Conservation (phyloP, 1,140 invertebrate species). For the Ostrea edulis region DNA sequence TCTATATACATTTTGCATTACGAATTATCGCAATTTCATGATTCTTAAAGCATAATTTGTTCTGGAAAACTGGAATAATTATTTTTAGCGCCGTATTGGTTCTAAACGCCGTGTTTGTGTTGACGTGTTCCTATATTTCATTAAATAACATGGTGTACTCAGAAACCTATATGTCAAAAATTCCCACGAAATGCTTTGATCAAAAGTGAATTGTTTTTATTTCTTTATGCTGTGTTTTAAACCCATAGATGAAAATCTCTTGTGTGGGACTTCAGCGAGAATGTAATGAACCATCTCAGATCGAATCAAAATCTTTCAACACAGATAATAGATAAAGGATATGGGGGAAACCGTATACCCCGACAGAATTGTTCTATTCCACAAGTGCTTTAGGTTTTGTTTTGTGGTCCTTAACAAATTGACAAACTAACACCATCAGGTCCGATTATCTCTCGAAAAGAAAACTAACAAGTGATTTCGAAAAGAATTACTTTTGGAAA, state of each 20-base stretch:
- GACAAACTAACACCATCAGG: slow-evolving; percentile 26
- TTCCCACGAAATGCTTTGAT: slow-evolving; percentile 18
- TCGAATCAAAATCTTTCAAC: slow-evolving; percentile 43
- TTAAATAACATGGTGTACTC: background rate
- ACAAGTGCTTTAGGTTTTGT: background rate
- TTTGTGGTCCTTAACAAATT: slow-evolving; percentile 18
- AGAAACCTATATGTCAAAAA: background rate
- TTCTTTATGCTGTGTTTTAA: slow-evolving; percentile 5
- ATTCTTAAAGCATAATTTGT: no score
- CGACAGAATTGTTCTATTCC: background rate
- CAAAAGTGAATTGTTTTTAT: slow-evolving; percentile 36
- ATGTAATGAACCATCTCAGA: slow-evolving; percentile 27
- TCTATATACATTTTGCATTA: no score
- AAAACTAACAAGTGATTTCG: background rate
- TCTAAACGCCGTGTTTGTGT: no score
- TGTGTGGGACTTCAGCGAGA: background rate
- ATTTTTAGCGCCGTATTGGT: no score
- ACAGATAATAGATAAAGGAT: slow-evolving; percentile 34
- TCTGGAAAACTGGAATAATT: no score
- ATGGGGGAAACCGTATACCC: slow-evolving; percentile 32
- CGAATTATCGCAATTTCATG: no score
- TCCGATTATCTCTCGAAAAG: slow-evolving; percentile 7
- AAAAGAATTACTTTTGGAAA: slow-evolving; percentile 17
- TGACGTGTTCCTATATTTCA: background rate
- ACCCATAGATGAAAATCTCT: slow-evolving; percentile 9